A percentile compares a stretch with the other conserved stretches of the same genome.
Conservation (phyloP, 2,113 vertebrate species). For the Synodontis membranacea region DNA sequence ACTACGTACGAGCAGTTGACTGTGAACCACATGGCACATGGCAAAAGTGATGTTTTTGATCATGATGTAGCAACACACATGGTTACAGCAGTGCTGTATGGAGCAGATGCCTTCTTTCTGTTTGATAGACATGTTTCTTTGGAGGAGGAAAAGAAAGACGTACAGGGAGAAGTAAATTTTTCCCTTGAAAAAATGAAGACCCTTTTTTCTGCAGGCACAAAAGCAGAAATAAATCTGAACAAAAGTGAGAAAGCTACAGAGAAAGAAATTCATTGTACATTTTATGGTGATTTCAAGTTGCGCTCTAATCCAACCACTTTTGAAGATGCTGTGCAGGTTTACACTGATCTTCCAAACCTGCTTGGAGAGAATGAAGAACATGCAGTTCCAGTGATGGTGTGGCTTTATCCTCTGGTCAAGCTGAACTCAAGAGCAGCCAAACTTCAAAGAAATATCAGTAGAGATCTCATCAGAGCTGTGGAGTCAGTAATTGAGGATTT, state of each 20-base stretch:
- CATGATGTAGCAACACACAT: too few relatives aligned
- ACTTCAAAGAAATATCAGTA: constrained; percentile 45
- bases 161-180: too few relatives aligned
- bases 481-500: constrained; percentile 50
- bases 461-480: neutral
- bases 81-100: too few relatives aligned
- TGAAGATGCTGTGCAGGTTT: constrained; percentile 47
- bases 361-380: constrained; percentile 23
- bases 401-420: constrained; percentile 53
- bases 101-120: too few relatives aligned
- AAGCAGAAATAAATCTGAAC: neutral
- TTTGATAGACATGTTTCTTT: too few relatives aligned
- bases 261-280: constrained; percentile 32
- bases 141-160: too few relatives aligned
- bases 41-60: too few relatives aligned
- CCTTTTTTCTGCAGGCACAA: neutral
- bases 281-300: constrained; percentile 44
- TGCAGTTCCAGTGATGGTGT: constrained; percentile 51
- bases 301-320: constrained; percentile 40
- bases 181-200: too few relatives aligned
- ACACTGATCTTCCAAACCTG: constrained; percentile 33
- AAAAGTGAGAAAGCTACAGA: neutral
- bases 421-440: constrained; percentile 48
- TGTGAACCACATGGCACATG: too few relatives aligned
- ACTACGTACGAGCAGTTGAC: too few relatives aligned